Conservation (phyloP, 2,113 vertebrate species). For the Dendropsophus ebraccatus region DNA sequence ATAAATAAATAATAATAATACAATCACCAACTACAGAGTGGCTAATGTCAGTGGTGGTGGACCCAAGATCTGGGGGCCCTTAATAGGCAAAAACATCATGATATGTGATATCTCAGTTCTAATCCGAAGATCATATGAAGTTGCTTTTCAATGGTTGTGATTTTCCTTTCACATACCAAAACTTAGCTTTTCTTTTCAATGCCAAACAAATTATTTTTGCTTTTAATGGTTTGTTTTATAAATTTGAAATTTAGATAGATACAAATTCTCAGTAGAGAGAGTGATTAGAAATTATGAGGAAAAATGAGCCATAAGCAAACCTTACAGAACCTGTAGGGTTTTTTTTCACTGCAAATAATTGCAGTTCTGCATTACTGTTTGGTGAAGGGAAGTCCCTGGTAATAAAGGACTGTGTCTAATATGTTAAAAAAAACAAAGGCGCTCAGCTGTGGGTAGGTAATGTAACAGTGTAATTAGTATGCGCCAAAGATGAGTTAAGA, state of each 20-base stretch:
- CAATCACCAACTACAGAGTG: too few species aligned
- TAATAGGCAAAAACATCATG: too few species aligned
- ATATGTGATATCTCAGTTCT: not conserved
- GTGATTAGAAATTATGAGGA: conserved; percentile 62
- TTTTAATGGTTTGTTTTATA: too few species aligned
- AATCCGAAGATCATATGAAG: not conserved
- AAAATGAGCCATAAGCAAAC: conserved; percentile 64
- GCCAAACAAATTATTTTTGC: too few species aligned
- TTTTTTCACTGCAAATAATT: conserved; percentile 74
- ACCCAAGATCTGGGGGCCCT: too few species aligned
- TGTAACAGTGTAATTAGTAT: conserved; percentile 82
- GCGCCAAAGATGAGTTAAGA: conserved; percentile 79
- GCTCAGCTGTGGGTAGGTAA: conserved; percentile 71
- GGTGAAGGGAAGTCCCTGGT: conserved; percentile 72
- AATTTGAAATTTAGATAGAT: not conserved
- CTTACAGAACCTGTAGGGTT: conserved; percentile 70
- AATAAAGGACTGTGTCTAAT: conserved; percentile 71
- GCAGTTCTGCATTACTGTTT: conserved; percentile 73
- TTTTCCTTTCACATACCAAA: not conserved
- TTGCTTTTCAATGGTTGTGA: not conserved
- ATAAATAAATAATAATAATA: too few species aligned
- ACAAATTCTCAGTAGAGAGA: conserved; percentile 13
- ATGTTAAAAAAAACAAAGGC: conserved; percentile 45
- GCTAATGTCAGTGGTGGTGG: too few species aligned
- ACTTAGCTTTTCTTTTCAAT: not conserved